phyloP scores from a whole-genome alignment of 2,797 vertebrate genomes.

The Amblyraja radiata region DNA sequence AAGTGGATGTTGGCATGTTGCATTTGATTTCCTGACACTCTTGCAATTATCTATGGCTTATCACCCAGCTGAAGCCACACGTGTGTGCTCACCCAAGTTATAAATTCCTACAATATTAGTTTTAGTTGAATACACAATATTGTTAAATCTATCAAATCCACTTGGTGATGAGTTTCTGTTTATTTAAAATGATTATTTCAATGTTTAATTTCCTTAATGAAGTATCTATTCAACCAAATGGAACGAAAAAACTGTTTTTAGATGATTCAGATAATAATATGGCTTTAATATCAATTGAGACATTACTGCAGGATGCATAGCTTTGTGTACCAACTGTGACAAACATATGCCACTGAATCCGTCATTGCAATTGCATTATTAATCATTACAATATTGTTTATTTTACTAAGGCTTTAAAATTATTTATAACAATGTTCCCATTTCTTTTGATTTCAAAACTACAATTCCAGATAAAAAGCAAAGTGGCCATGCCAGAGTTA shows the following conservation, averaged over 20 bases:
- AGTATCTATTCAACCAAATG: not conserved
- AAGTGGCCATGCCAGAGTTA: not conserved
- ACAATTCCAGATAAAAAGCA: not conserved
- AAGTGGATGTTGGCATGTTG: too few relatives aligned
- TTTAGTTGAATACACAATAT: too few relatives aligned
- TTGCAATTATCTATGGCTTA: too few relatives aligned
- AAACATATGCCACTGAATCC: not conserved
- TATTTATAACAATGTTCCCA: not conserved
- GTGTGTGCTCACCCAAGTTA: too few relatives aligned
- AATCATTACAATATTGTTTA: not conserved
- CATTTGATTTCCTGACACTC: too few relatives aligned
- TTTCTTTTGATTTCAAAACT: not conserved
- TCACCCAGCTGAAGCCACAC: too few relatives aligned
- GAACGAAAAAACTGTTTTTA: not conserved
- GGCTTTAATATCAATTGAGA: not conserved
- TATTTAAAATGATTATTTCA: not conserved
- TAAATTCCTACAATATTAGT: too few relatives aligned
- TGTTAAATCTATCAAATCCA: too few relatives aligned
- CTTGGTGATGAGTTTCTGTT: not conserved
- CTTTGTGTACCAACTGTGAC: not conserved
- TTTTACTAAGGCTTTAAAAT: not conserved
- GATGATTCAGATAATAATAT: not conserved
- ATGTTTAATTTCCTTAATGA: not conserved
- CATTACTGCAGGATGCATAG: not conserved
- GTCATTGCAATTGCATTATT: not conserved